phyloP scores from a whole-genome alignment of 2,113 vertebrate species.

The Deroptyus accipitrinus region DNA sequence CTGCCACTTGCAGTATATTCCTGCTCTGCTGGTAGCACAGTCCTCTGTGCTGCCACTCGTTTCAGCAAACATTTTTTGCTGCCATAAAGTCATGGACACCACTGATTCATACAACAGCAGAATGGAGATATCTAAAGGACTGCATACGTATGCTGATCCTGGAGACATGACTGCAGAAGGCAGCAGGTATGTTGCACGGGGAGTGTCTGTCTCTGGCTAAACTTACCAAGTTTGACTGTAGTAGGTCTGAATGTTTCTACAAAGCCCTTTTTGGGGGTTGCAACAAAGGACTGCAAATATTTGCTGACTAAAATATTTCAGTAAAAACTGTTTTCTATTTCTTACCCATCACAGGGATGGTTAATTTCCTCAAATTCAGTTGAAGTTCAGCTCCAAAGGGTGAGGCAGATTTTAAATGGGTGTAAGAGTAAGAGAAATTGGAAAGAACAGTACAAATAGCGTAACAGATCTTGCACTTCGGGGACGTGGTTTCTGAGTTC shows the following conservation, averaged over 20 bases:
- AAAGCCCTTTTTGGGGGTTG: background rate
- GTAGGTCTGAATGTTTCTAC: background rate
- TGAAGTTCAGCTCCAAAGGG: background rate
- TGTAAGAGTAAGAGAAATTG: background rate
- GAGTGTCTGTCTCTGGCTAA: background rate
- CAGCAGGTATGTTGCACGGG: background rate
- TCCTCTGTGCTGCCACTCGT: background rate
- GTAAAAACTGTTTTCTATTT: background rate
- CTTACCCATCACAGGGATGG: background rate
- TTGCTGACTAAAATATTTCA: background rate
- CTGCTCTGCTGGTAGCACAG: background rate
- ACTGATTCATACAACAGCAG: accelerated
- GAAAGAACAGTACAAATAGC: background rate
- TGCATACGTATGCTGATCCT: accelerated
- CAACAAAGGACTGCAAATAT: background rate
- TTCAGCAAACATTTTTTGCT: background rate
- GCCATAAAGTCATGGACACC: background rate
- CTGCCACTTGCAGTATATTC: background rate
- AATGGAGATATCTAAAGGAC: accelerated
- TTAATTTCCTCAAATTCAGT: background rate
- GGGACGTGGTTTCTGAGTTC: background rate
- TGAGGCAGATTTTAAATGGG: background rate
- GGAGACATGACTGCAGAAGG: background rate
- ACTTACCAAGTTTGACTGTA: background rate
- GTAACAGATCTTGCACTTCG: background rate